Conservation (phyloP, 2,113 vertebrate species). For the Carassius gibelio region DNA sequence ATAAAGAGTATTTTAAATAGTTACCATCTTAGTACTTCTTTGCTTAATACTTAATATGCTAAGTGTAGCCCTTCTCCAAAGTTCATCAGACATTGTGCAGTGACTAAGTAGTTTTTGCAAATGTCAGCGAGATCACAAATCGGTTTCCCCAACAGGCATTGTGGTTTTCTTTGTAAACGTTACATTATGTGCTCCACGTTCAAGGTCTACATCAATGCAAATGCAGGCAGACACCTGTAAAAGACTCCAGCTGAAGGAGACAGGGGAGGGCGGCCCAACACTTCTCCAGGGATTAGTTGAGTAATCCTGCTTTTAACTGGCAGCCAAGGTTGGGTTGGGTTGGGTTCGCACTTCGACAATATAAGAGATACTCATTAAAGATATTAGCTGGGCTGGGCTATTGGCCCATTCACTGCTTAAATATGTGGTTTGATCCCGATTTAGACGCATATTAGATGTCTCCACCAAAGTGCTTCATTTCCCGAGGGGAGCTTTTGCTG, state of each 20-base stretch:
- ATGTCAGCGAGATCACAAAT: background rate
- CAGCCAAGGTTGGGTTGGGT: conserved; percentile 63
- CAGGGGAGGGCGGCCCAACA: conserved; percentile 44
- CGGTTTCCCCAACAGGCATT: background rate
- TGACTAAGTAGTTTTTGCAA: background rate
- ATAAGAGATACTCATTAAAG: conserved; percentile 27
- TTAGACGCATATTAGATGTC: conserved; percentile 7
- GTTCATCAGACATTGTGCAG: background rate
- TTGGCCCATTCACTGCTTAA: conserved; percentile 25
- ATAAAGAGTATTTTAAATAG: background rate
- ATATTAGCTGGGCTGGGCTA: conserved; percentile 21
- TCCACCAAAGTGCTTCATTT: conserved; percentile 19
- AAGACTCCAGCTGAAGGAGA: conserved; percentile 1
- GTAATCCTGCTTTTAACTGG: conserved; percentile 62
- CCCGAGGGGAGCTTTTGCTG: background rate
- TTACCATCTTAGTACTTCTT: background rate
- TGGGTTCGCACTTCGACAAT: conserved; percentile 45
- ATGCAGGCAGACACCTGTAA: conserved; percentile 12
- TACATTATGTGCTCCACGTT: background rate
- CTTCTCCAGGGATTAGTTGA: conserved; percentile 51
- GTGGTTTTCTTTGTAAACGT: background rate
- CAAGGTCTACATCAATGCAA: background rate
- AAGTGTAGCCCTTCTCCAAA: background rate
- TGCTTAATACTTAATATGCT: background rate
- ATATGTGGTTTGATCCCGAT: conserved; percentile 10